Percentiles rank a stretch among this genome's conserved stretches.
Conservation (phyloP, 2,888 invertebrate genomes). For the Leucophenga montana region DNA sequence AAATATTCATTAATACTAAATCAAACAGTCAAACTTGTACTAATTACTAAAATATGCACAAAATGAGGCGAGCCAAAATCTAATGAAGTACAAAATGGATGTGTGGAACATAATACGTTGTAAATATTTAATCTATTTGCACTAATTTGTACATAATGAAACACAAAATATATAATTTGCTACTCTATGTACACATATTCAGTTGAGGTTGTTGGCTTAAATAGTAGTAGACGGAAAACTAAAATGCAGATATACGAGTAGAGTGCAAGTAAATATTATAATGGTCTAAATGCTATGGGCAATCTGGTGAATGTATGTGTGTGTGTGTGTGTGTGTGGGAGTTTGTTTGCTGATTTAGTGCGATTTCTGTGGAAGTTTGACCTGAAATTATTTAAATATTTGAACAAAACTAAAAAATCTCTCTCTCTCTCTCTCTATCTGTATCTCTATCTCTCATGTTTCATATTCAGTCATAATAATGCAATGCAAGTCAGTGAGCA, state of each 20-base stretch:
- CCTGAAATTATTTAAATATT: slow-evolving; percentile 31
- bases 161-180: slow-evolving; percentile 25
- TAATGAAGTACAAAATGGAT: slow-evolving; percentile 37
- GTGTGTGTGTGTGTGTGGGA: not conserved
- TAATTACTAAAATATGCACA: slow-evolving; percentile 8
- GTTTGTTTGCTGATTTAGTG: not conserved
- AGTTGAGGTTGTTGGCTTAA: not conserved
- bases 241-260: not conserved
- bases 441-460: no score
- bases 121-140: slow-evolving; percentile 56
- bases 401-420: slow-evolving; percentile 9
- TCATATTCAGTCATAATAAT: no score
- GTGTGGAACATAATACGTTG: slow-evolving; percentile 30
- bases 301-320: slow-evolving; percentile 7
- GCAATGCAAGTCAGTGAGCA: no score
- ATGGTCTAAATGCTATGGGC: not conserved
- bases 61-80: slow-evolving; percentile 2
- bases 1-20: slow-evolving; percentile 12
- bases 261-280: slow-evolving; percentile 31
- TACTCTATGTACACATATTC: not conserved
- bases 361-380: slow-evolving; percentile 17
- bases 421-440: not conserved
- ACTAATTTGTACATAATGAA: slow-evolving; percentile 59
- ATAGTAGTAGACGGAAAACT: slow-evolving; percentile 13
- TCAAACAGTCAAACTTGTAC: not conserved